These are phyloP conservation scores for Sternarchorhynchus goeldii DNA, from an alignment of 2,797 vertebrate species.

Conservation along the genomic window DNA sequence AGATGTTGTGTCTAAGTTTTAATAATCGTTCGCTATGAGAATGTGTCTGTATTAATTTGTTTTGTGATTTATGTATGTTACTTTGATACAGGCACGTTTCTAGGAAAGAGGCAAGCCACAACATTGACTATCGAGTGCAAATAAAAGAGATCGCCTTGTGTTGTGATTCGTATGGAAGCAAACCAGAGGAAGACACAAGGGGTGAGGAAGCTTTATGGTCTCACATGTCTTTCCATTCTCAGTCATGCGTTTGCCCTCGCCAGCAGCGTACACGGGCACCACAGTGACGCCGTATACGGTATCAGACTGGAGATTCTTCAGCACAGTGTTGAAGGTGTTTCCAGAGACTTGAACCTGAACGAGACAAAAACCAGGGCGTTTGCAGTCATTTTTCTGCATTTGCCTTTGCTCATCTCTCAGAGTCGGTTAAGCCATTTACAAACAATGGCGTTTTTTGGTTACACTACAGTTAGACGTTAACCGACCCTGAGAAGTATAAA, in stretches of 20 bases:
- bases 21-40: too few relatives aligned
- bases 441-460: background rate
- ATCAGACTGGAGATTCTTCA: slow-evolving; percentile 87
- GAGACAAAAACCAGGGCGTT: background rate
- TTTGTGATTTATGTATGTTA: too few relatives aligned
- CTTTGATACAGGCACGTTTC: too few relatives aligned
- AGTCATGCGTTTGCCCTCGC: slow-evolving; percentile 88
- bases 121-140: too few relatives aligned
- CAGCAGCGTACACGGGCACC: slow-evolving; percentile 85
- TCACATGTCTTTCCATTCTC: slow-evolving; percentile 93
- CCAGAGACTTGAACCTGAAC: slow-evolving; percentile 81
- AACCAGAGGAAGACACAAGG: too few relatives aligned
- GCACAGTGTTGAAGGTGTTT: slow-evolving; percentile 84
- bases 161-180: background rate
- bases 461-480: background rate
- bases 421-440: background rate
- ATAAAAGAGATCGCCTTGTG: too few relatives aligned
- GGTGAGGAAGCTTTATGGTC: slow-evolving; percentile 54
- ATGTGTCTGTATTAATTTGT: too few relatives aligned
- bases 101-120: too few relatives aligned
- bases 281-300: slow-evolving; percentile 88
- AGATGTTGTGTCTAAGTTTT: too few relatives aligned
- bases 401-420: slow-evolving; percentile 1
- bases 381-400: background rate
- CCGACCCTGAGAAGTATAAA: background rate